Evolutionary conservation across 2,888 invertebrate species (phyloP).

Genomic region (Gortyna flavago): DNA sequence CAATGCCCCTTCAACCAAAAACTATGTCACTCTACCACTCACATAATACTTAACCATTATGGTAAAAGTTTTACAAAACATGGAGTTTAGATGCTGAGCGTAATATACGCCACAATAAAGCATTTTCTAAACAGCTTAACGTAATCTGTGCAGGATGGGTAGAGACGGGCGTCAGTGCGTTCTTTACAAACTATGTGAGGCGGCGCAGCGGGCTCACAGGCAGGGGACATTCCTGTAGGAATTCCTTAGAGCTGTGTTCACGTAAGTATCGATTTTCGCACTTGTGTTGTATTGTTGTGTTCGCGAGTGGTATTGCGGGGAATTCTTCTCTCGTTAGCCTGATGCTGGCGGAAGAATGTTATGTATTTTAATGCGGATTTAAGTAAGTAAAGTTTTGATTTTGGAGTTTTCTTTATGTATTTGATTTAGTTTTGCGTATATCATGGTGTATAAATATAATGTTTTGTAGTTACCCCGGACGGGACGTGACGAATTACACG

Average conservation of each 20-base stretch:
- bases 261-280: constrained; percentile 85
- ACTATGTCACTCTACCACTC: neutral
- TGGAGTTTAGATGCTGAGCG: constrained; percentile 14
- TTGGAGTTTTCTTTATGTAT: neutral
- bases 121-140: constrained; percentile 59
- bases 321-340: constrained; percentile 39
- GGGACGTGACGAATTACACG: constrained; percentile 81
- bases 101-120: constrained; percentile 46
- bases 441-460: neutral
- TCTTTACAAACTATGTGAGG: constrained; percentile 91
- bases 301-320: constrained; percentile 29
- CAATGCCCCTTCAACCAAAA: neutral
- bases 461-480: constrained; percentile 76
- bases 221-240: constrained; percentile 92
- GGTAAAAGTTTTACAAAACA: constrained; percentile 15
- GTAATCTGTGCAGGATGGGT: constrained; percentile 83
- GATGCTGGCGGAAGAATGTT: constrained; percentile 8
- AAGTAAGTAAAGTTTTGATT: neutral
- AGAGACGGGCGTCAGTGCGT: constrained; percentile 91
- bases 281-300: constrained; percentile 48
- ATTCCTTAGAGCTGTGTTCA: constrained; percentile 91
- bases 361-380: neutral
- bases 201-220: constrained; percentile 78
- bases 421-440: too few relatives aligned
- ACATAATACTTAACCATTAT: neutral